Conservation (phyloP, 2,888 invertebrate genomes). For the Oscheius sp. region DNA sequence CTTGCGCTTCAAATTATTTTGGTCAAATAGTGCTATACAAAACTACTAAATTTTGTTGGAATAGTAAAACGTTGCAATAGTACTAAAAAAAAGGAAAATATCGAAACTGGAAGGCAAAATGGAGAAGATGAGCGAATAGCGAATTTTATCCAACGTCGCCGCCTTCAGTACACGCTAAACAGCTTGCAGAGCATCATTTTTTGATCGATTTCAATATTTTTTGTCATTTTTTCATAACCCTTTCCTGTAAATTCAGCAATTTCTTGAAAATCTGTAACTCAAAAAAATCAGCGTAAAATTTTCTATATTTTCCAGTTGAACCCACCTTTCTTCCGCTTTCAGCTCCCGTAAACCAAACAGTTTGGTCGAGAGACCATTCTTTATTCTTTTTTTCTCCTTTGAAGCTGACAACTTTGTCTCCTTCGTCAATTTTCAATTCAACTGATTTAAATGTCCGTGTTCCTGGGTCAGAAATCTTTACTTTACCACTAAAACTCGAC, state of each 20-base stretch:
- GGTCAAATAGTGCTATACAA: no score
- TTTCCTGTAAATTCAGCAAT: not conserved
- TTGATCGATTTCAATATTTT: not conserved
- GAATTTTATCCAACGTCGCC: no score
- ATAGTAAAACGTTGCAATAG: no score
- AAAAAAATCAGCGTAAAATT: no score
- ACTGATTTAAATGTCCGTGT: slow-evolving; percentile 68
- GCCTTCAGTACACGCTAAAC: not conserved
- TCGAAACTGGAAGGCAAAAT: no score
- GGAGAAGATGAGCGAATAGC: no score
- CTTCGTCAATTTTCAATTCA: slow-evolving; percentile 63
- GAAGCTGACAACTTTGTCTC: slow-evolving; percentile 38
- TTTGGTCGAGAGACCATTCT: slow-evolving; percentile 61
- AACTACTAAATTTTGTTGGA: no score
- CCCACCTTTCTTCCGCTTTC: slow-evolving; percentile 56
- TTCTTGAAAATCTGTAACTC: no score
- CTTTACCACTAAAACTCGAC: slow-evolving; percentile 63
- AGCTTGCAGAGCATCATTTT: not conserved
- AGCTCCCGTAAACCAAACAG: slow-evolving; percentile 66
- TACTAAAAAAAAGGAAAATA: no score
- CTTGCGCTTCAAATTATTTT: no score
- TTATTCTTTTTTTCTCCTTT: slow-evolving; percentile 54
- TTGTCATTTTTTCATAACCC: not conserved
- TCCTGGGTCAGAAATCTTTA: slow-evolving; percentile 68
- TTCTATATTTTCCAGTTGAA: not conserved